phyloP scores from a whole-genome alignment of 2,888 invertebrate species.

The Cerastis rubricosa region DNA sequence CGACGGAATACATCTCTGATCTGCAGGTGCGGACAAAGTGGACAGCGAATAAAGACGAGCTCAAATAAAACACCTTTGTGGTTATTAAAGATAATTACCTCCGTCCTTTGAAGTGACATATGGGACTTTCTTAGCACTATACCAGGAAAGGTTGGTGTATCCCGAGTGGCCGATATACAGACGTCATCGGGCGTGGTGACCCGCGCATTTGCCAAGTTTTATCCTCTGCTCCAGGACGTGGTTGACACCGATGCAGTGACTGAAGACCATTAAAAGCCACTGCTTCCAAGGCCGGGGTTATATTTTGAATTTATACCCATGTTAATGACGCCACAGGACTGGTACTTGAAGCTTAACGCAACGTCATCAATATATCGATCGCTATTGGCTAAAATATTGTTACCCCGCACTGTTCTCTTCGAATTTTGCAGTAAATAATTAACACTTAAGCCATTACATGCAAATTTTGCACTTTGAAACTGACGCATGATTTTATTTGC shows the following conservation, averaged over 20 bases:
- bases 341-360: too few relatives aligned
- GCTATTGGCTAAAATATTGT: too few relatives aligned
- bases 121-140: not conserved
- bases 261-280: not conserved
- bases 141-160: not conserved
- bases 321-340: too few relatives aligned
- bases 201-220: not conserved
- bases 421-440: too few relatives aligned
- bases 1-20: not conserved
- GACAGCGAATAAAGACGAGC: too few relatives aligned
- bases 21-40: too few relatives aligned
- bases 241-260: not conserved
- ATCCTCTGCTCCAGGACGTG: not conserved
- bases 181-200: not conserved
- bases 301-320: not conserved
- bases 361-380: too few relatives aligned
- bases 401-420: too few relatives aligned
- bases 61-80: too few relatives aligned
- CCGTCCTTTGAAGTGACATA: not conserved
- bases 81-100: not conserved
- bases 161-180: not conserved
- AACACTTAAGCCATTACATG: too few relatives aligned
- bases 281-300: not conserved
- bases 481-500: too few relatives aligned
- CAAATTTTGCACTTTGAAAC: too few relatives aligned